Base-by-base conservation (phyloP, 2,888 invertebrate genomes). In the Ephialtes manifestator region DNA sequence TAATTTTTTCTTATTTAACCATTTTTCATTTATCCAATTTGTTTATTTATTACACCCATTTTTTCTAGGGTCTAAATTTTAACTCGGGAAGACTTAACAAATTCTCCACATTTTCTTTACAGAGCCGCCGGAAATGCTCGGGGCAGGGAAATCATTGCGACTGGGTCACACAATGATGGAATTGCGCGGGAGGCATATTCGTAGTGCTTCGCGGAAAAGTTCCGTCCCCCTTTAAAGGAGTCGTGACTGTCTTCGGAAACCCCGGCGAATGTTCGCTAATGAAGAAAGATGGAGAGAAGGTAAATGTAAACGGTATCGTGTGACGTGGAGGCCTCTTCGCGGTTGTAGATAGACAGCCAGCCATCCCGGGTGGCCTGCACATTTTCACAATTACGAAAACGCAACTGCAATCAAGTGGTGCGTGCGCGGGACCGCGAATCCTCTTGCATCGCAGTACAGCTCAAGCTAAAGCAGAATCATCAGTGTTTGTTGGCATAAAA, bases 351-450 rank as follows among this genome's bases (percentile, higher is more conserved):
- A 10, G 58, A 46, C 74, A 46, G 15, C 28, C 1, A 46, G 43
- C 28, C 13, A 58, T 55, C 46, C 28, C 46, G 55, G 72, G 58
- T 72, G 72, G 60, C 43, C 46, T 46, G 74, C 43, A 46, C 74
- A 43, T 74, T 74, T 74, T 28, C 13, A 60, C 74, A 74, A 74
- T 74, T 60, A 74, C 60, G 58, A 43, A 74, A 74, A 74, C 60
- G 74, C 60, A 60, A 60, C 60, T 43, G 74, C 74, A 74, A 74
- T 74, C 58, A 60, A 60, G 74, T 18, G 35, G n/a, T 46, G 60
- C 74, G 74, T 74, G 58, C 18, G 74, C 58, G 46, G 35, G 31
- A 18, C 35, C 8, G 63, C 28, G 11, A 24, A n/a, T 48, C 46
- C 60, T 60, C 24, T n/a, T 39, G 39, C 35, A 63, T n/a, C n/a